A percentile compares a stretch with the other conserved stretches of the same genome.
Conservation (phyloP, 2,797 vertebrate species). For the Falco concolor region DNA sequence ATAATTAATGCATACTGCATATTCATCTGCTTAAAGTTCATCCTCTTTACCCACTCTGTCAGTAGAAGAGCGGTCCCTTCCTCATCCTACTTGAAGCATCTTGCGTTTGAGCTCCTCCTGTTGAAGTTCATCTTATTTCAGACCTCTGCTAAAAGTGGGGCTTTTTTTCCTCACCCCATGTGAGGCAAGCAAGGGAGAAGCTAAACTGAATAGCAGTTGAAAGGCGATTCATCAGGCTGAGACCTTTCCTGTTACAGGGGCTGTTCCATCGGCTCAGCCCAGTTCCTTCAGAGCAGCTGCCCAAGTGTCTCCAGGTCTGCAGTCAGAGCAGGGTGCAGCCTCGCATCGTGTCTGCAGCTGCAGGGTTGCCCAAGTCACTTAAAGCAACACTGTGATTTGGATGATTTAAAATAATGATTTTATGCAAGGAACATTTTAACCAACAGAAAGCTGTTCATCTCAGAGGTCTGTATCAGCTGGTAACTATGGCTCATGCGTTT, state of each 20-base stretch:
- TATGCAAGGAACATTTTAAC: neutral
- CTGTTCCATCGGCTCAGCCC: neutral
- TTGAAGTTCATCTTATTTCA: neutral
- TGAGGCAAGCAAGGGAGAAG: neutral
- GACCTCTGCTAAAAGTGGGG: neutral
- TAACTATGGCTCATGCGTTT: neutral
- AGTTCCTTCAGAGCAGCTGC: neutral
- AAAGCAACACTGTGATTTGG: neutral
- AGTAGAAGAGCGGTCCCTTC: neutral
- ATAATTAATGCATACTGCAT: neutral
- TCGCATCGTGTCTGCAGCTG: fast-evolving
- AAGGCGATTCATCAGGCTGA: neutral
- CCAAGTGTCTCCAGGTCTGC: neutral
- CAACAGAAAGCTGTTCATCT: neutral
- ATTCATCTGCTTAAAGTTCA: neutral
- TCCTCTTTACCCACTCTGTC: neutral
- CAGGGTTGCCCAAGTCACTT: neutral
- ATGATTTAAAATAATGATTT: neutral
- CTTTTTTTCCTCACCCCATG: neutral
- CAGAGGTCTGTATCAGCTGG: neutral
- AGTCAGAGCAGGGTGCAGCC: neutral
- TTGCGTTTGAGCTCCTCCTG: neutral
- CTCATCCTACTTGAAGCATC: neutral
- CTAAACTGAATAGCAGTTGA: neutral
- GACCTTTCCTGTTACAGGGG: neutral